Conservation (phyloP, 2,888 invertebrate species). For the Brachyptera risi region DNA sequence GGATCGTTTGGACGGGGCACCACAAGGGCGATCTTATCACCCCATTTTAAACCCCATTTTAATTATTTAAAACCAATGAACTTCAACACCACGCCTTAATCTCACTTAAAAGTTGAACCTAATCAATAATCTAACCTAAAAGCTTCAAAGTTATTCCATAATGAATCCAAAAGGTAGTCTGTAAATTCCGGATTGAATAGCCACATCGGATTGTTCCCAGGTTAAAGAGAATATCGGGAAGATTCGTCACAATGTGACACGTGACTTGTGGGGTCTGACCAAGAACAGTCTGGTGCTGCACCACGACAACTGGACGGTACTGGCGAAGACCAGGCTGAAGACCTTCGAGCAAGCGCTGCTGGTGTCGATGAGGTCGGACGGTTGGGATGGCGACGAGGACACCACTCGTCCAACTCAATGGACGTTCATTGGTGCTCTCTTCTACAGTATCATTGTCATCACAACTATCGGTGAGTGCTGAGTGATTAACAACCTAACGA, state of each 20-base stretch:
- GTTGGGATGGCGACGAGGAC: slow-evolving; percentile 77
- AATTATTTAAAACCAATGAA: no score
- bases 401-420: slow-evolving; percentile 56
- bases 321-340: slow-evolving; percentile 55
- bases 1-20: no score
- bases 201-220: slow-evolving; percentile 47
- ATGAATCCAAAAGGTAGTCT: no score
- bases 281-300: slow-evolving; percentile 58
- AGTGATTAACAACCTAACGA: no score
- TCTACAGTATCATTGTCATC: slow-evolving; percentile 94
- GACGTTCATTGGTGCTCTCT: slow-evolving; percentile 84
- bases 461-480: slow-evolving; percentile 84
- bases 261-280: slow-evolving; percentile 74
- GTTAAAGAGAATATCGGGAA: slow-evolving; percentile 70
- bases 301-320: slow-evolving; percentile 74
- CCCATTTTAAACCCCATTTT: no score
- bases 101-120: no score
- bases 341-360: slow-evolving; percentile 68
- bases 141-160: no score
- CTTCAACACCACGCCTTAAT: no score
- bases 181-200: no score
- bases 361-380: slow-evolving; percentile 79
- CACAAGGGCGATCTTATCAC: no score
- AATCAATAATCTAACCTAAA: no score
- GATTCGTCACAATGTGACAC: slow-evolving; percentile 70